Percentiles rank a stretch among this genome's conserved stretches.
Evolutionary conservation across 2,888 invertebrate species (phyloP).

Genomic region (Polia nebulosa): DNA sequence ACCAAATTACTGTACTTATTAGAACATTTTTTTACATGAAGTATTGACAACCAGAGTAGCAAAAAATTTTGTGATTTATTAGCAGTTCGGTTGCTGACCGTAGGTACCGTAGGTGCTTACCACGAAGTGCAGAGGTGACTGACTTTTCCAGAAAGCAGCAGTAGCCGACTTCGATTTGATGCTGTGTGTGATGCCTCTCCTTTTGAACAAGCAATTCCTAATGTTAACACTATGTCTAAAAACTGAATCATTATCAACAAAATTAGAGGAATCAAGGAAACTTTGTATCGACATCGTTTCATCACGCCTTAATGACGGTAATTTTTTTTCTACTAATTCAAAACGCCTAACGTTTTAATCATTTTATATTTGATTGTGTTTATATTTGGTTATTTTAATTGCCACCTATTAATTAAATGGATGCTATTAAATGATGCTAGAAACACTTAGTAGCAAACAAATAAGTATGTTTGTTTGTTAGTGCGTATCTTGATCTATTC

Average conservation of each 20-base stretch:
- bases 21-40: no score
- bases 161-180: conserved; percentile 57
- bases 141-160: conserved; percentile 63
- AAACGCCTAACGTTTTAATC: conserved; percentile 16
- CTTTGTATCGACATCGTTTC: conserved; percentile 72
- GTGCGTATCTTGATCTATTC: not conserved
- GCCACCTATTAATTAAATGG: conserved; percentile 3
- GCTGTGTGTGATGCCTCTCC: conserved; percentile 61
- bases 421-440: not conserved
- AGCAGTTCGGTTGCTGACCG: not conserved
- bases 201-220: conserved; percentile 59
- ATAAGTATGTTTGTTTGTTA: conserved; percentile 16
- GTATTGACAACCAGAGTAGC: no score
- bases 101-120: not conserved
- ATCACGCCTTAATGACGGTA: conserved; percentile 67
- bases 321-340: conserved; percentile 22
- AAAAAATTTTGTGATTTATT: no score
- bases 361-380: not conserved
- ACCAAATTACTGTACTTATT: no score
- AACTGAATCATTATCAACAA: conserved; percentile 67
- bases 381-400: conserved; percentile 43
- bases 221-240: conserved; percentile 69
- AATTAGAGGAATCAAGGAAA: conserved; percentile 70
- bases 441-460: no score
- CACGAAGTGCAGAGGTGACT: not conserved